Base-by-base conservation (phyloP, 2,113 vertebrate genomes). In the Geococcyx californianus region DNA sequence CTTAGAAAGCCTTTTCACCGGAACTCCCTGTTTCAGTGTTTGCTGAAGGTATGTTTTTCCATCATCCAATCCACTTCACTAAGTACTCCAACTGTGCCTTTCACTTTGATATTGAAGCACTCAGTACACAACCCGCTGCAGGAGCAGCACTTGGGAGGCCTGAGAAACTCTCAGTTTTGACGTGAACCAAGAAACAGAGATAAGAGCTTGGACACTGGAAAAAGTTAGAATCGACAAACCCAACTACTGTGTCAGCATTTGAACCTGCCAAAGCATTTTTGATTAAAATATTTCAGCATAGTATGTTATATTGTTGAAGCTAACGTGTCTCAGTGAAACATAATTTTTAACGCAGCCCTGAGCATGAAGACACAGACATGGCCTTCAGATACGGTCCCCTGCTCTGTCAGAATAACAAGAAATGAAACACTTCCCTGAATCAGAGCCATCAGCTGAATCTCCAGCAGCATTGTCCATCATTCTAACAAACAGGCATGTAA, bases 241-340 rank as follows among this genome's bases (percentile, higher is more conserved):
- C 38, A 68, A 11, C 16, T 60, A 33, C 5, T 58, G 45, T 51
- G 45, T 15, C 36, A 79, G 69, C 34, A 45, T 52, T 23, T 83
- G 24, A 84, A 74, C 58, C 67, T 0, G 0, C 4, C 52, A 49
- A 67, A 91, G 34, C 18, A 42, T 47, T 92, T 75, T 36, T 64
- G 8, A 56, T 49, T 0, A 49, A 77, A 81, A 84, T 2, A 87
- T 64, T 79, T 58, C 54, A 52, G 21, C 26, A 4, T 55, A 70
- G 12, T 14, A 25, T 16, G 15, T 23, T 69, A 23, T 42, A 78
- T 87, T 89, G 26, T 63, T 79, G 52, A 82, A 94, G 38, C 12
- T 52, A 13, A 23, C 1, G 6, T 54, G 19, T 73, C 62, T 60
- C 19, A 40, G 34, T 1, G 4, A 68, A 75, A 69, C 0, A 0